Conservation (phyloP, 92 coral and sea anemone species). For the Epizoanthus ramosus region DNA sequence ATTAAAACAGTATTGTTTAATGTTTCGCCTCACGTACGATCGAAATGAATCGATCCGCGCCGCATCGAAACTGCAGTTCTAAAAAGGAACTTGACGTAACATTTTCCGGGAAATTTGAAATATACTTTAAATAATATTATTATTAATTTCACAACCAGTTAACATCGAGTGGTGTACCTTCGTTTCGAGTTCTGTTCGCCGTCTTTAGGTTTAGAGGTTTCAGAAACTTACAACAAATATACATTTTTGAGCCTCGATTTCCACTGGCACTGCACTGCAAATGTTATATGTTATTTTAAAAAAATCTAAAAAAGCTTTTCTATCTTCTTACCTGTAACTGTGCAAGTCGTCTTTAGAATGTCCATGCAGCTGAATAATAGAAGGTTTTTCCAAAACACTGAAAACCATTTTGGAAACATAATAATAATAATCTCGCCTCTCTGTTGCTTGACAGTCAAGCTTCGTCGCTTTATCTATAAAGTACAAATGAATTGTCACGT, state of each 20-base stretch:
- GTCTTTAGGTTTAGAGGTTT: too few relatives aligned
- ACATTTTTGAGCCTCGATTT: neutral
- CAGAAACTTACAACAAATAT: too few relatives aligned
- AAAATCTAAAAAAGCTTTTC: neutral
- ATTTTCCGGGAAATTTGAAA: slow-evolving; percentile 15
- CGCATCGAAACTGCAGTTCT: neutral
- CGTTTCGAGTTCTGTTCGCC: too few relatives aligned
- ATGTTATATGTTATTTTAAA: neutral
- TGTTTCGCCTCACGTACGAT: neutral
- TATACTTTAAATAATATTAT: neutral
- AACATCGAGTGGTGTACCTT: too few relatives aligned
- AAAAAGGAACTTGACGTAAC: neutral
- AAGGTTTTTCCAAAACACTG: neutral
- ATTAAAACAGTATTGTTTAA: neutral
- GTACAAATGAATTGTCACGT: neutral
- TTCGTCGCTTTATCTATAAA: neutral
- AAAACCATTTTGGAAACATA: neutral
- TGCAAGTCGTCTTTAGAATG: neutral
- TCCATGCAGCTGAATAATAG: neutral
- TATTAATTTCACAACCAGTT: neutral
- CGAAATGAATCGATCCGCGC: slow-evolving; percentile 1
- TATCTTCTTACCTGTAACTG: slow-evolving; percentile 1
- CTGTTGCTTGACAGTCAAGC: neutral
- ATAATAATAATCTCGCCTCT: neutral
- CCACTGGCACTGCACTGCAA: neutral